Evolutionary conservation across 2,797 vertebrate species (phyloP), one percentile per base, ranked within the genome.

Genomic region (Smutsia gigantea): DNA sequence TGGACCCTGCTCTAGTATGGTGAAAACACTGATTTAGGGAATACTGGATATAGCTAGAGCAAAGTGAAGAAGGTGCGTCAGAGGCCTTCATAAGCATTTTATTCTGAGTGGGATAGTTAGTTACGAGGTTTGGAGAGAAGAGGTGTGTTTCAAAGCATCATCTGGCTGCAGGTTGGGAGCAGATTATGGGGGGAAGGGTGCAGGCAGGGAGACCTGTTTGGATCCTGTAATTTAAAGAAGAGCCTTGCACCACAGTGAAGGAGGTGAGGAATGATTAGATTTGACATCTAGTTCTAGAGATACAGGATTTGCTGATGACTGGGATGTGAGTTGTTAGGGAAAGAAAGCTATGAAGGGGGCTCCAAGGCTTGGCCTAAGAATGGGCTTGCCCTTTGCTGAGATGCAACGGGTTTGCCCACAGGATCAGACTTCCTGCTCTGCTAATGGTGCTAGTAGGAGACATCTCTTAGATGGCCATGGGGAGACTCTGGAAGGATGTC

Each of bases 1-100:
- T 2, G 1, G 8, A 34, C 18, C 12, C 12, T 42, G 1, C 14
- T 29, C 23, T 8, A n/a, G 23, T 11, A 19, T 71, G 4, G 4
- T 10, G 49, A 42, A 46, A 93, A 72, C 42, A 66, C 53, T 55
- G n/a, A 51, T 57, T 23, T 37, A 21, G 19, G 29, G 21, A 34
- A 12, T 66, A 31, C 14, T 18, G 18, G 17, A 9, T 77, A 2
- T 84, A 61, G 42, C 23, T 94, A 27, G 23, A 18, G 49, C 49
- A 74, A 63, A 64, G 34, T 23, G 27, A 59, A 69, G 15, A 55
- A 34, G 8, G 42, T 85, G 7, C 55, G 17, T 17, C 25, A 0
- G 5, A 13, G 14, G 18, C 55, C 66, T 53, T 34, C 23, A 17
- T 31, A 31, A 34, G 23, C 42, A n/a, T 72, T 87, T 39, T 19